Evolutionary conservation across 2,797 vertebrate species (phyloP), one percentile per base, ranked within the genome.

Genomic region (Silurus lanzhouensis): DNA sequence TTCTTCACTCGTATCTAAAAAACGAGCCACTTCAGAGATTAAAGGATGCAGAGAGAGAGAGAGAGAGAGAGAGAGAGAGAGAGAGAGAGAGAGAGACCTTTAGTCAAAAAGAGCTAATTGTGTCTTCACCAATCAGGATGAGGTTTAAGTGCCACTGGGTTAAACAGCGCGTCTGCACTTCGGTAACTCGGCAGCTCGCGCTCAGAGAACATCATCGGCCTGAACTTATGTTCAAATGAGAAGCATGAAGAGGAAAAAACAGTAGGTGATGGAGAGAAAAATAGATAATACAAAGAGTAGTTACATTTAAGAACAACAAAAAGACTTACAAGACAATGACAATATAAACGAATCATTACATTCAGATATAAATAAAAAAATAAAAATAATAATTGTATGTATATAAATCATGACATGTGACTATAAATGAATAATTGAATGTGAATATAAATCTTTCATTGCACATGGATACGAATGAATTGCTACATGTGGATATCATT

Each of bases 1-100:
- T 57, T 80, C 9, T 63, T 72, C 71, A n/a, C 67, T 86, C 78
- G 64, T 38, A 81, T 85, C 72, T 85, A 71, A 88, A 64, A 17
- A 78, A 27, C 1, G 13, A 75, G n/a, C 31, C 84, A 76, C 48
- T 83, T 80, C 31, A 84, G 78, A 14, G 75, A 38, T 44, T n/a
- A 77, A 72, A 85, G 67, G 15, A 46, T 20, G 14, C 44, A 72
- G 31, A 67, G 63, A 52, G 6, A 75, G 67, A n/a, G 38, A 71
- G 38, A 48, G 22, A 79, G 55, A 79, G 83, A 84, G 22, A 79
- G 55, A 72, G 31, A 67, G 63, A 70, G 83, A 46, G 38, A 52
- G 6, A 75, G 67, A 82, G 38, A 75, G 66, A 81, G 84, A 58
- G 13, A 77, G 68, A 66, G 64, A 63, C 71, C 38, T 38, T 81